A percentile compares a stretch with the other conserved stretches of the same genome.
Conservation (phyloP, 2,888 invertebrate species). For the Amiota mariae region DNA sequence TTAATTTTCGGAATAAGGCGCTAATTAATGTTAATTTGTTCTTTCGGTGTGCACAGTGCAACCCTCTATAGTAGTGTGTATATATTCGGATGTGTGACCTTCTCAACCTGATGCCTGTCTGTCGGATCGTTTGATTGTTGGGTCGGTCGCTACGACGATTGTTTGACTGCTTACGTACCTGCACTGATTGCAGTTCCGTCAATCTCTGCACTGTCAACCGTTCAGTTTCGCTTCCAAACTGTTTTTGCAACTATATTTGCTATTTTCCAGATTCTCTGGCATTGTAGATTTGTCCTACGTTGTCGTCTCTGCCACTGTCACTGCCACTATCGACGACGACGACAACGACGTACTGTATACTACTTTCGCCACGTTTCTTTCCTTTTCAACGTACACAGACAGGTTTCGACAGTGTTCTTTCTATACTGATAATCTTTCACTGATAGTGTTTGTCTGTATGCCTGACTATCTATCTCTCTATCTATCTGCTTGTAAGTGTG, state of each 20-base stretch:
- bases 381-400: neutral
- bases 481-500: neutral
- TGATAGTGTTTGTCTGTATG: constrained; percentile 11
- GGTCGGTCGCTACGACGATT: neutral
- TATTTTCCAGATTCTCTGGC: constrained; percentile 41
- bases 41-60: neutral
- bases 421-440: constrained; percentile 1
- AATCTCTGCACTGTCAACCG: constrained; percentile 43
- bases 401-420: neutral
- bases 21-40: constrained; percentile 20
- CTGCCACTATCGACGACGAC: too few species aligned
- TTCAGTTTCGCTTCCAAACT: constrained; percentile 49
- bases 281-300: constrained; percentile 39
- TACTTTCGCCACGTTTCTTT: neutral
- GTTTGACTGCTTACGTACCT: neutral
- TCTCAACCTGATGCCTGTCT: neutral
- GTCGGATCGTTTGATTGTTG: neutral
- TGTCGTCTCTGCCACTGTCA: constrained; percentile 42
- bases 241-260: constrained; percentile 49
- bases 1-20: constrained; percentile 8
- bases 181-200: neutral
- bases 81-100: neutral
- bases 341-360: neutral
- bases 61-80: neutral
- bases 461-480: neutral